Evolutionary conservation across 1,140 invertebrate species (phyloP), one percentile per base, ranked within the genome.

Genomic region (Lanistes nyassanus): DNA sequence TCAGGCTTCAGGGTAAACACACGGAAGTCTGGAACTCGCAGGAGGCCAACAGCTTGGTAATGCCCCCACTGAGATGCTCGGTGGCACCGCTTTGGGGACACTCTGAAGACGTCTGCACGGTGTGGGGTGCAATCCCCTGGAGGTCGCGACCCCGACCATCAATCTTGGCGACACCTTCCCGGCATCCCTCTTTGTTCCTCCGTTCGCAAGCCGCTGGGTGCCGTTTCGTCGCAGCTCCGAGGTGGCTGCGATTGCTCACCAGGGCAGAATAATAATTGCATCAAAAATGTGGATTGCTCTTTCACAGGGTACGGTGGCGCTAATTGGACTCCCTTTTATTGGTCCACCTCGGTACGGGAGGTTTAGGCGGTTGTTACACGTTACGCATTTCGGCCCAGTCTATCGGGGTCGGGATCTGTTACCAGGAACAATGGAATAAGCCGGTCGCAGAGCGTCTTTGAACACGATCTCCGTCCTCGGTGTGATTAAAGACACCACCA

Each of bases 241-340:
- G n/a, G 56, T 31, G n/a, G 29, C n/a, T 60, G n/a, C n/a, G n/a
- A 60, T 60, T 31, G 56, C 56, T 60, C 56, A 23, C 29, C 56
- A 31, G 56, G 29, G 56, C n/a, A 60, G 56, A 26, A 60, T 60
- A 26, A 60, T 23, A 60, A 60, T 60, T 60, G 23, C 56, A 60
- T 60, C 56, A n/a, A n/a, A 60, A 60, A 60, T 60, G 23, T 31
- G 29, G 29, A 60, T 60, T 7, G 56, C 56, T 4, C 56, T 60
- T 23, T n/a, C 9, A 60, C 11, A 60, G 29, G 23, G 56, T 31
- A 31, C 11, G 56, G 6, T 60, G 29, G 29, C 11, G 29, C 56
- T 60, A 60, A 60, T 60, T 60, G 56, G n/a, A 11, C n/a, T 60
- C 7, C 29, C 56, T 31, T 31, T 47, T 47, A 47, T 47, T 47